Evolutionary conservation across 1,140 invertebrate species (phyloP).

Genomic region (Macrocentrus cingulum): DNA sequence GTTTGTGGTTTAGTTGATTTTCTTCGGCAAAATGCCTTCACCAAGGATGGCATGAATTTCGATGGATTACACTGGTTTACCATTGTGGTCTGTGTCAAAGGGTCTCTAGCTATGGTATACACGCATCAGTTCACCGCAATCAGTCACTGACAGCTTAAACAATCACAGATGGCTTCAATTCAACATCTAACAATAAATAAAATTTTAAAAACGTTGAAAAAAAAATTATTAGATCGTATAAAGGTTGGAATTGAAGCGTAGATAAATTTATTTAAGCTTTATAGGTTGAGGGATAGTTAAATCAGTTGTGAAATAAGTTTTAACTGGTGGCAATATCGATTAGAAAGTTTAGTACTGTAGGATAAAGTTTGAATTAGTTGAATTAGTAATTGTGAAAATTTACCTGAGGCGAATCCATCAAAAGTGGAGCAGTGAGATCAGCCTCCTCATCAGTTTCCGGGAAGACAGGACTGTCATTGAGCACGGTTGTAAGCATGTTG

Average conservation of each 20-base stretch:
- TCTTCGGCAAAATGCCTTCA: neutral
- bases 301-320: too few species aligned
- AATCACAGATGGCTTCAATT: neutral
- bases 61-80: constrained; percentile 14
- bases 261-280: too few species aligned
- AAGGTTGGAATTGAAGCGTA: too few species aligned
- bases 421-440: constrained; percentile 67
- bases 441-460: constrained; percentile 74
- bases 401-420: constrained; percentile 77
- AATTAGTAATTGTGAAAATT: constrained; percentile 19
- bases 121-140: constrained; percentile 22
- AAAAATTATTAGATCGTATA: too few species aligned
- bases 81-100: neutral
- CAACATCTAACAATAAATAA: too few species aligned
- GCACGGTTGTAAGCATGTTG: constrained; percentile 86
- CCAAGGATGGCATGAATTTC: neutral
- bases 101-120: constrained; percentile 11
- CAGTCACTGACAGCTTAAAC: constrained; percentile 1
- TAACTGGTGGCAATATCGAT: too few species aligned
- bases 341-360: too few species aligned
- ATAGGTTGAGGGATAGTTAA: too few species aligned
- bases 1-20: too few species aligned
- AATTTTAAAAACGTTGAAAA: too few species aligned
- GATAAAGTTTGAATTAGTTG: too few species aligned
- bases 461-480: constrained; percentile 87